Evolutionary conservation across 1,140 invertebrate species (phyloP).

Genomic region (Scaptomyza hsui): DNA sequence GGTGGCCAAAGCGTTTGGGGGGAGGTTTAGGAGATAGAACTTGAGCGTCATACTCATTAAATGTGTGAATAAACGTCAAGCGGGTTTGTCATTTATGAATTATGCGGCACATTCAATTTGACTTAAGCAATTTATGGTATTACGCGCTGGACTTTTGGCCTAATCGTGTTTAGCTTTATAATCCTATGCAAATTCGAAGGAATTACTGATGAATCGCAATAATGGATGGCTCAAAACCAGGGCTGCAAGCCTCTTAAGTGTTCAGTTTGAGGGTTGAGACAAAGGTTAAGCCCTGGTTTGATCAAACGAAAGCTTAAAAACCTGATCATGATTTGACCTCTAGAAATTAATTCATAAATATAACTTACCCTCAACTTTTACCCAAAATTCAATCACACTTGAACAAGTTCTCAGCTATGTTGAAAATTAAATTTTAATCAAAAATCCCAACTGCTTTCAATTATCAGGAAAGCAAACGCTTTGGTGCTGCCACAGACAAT

Average conservation of each 20-base stretch:
- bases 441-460: constrained; percentile 3
- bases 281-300: too few relatives aligned
- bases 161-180: background rate
- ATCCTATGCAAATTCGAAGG: background rate
- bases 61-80: constrained; percentile 39
- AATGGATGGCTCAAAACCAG: too few relatives aligned
- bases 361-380: too few relatives aligned
- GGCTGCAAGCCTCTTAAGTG: too few relatives aligned
- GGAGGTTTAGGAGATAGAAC: background rate
- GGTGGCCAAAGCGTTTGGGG: background rate
- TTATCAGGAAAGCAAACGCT: background rate
- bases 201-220: too few relatives aligned
- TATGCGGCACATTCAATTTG: constrained; percentile 54
- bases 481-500: background rate
- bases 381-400: too few relatives aligned
- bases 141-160: constrained; percentile 11
- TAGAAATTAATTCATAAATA: too few relatives aligned
- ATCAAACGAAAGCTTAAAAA: too few relatives aligned
- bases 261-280: too few relatives aligned
- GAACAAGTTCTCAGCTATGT: background rate
- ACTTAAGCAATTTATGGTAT: constrained; percentile 48
- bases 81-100: constrained; percentile 49
- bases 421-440: constrained; percentile 3
- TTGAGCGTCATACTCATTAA: constrained; percentile 54
- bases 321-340: too few relatives aligned